Percentiles rank a stretch among this genome's conserved stretches.
These are phyloP conservation scores for Oscheius sp. DNA, from an alignment of 2,888 invertebrate genomes.

Conservation along the genomic window DNA sequence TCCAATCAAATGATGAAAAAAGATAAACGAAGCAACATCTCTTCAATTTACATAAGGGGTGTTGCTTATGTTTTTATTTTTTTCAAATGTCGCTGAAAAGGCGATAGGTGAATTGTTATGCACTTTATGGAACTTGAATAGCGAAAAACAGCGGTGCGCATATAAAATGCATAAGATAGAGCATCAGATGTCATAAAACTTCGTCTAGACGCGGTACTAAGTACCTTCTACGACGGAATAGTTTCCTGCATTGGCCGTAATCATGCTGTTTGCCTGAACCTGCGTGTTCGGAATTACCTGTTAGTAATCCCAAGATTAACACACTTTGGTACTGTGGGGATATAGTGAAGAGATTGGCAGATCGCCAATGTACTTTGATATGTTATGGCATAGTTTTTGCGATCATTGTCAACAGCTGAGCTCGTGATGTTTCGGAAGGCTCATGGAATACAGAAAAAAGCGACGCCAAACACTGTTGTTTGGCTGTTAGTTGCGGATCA, in stretches of 20 bases:
- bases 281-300: slow-evolving; percentile 21
- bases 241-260: background rate
- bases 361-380: slow-evolving; percentile 7
- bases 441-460: background rate
- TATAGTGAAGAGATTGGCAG: background rate
- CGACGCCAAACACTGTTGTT: background rate
- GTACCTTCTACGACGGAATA: background rate
- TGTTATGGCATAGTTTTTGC: background rate
- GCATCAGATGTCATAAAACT: background rate
- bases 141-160: background rate
- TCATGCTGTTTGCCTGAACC: slow-evolving; percentile 11
- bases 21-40: no score
- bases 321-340: background rate
- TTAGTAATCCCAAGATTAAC: slow-evolving; percentile 22
- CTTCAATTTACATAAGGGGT: no score
- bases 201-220: slow-evolving; percentile 8
- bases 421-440: slow-evolving; percentile 15
- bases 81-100: no score
- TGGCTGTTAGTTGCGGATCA: background rate
- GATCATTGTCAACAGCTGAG: slow-evolving; percentile 22
- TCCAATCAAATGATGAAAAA: no score
- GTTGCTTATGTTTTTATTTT: no score
- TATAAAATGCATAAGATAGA: slow-evolving; percentile 15
- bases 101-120: background rate
- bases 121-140: background rate